Evolutionary conservation across 2,113 vertebrate genomes (phyloP), one percentile per base, ranked within the genome.

Genomic region (Polypterus senegalus): DNA sequence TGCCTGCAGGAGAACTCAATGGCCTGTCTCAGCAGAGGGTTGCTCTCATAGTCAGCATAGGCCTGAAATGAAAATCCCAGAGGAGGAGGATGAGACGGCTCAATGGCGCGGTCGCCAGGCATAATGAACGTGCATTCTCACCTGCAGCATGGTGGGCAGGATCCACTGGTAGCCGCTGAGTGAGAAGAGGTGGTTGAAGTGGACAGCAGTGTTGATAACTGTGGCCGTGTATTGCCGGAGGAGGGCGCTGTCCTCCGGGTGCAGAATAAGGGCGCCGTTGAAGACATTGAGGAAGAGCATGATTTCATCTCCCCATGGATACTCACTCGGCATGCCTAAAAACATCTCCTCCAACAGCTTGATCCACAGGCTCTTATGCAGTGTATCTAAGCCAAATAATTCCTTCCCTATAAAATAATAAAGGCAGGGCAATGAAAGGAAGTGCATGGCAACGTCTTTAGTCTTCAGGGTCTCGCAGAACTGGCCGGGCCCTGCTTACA

Each of bases 321-420:
- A 98, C 81, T 99, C 95, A 6, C 95, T 98, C 4, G 96, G 96
- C 96, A 98, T 97, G 60, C 96, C 96, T 64, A 98, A 83, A 63
- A 99, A 99, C 95, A 99, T 97, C 73, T 98, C 94, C 73, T 99
- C 96, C 65, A 99, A 81, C n/a, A 99, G 88, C 70, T 97, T 97
- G 77, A 99, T 97, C 96, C 96, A 99, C 72, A 99, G 72, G 67
- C 96, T 94, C 75, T 99, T 99, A 74, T 98, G 96, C 62, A 99
- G 91, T 4, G 94, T 97, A 70, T 99, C 95, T 3, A 99, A 77
- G 45, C 95, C 96, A 63, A 99, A 98, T 54, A 99, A 84, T 71
- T 99, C 96, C 70, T 99, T 99, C 1, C 95, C 96, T 86, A 82
- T 73, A 2, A 6, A 57, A 9, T 58, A 54, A 27, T 5, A 2